Evolutionary conservation across 2,888 invertebrate species (phyloP).

Genomic region (Drosophila prolongata): DNA sequence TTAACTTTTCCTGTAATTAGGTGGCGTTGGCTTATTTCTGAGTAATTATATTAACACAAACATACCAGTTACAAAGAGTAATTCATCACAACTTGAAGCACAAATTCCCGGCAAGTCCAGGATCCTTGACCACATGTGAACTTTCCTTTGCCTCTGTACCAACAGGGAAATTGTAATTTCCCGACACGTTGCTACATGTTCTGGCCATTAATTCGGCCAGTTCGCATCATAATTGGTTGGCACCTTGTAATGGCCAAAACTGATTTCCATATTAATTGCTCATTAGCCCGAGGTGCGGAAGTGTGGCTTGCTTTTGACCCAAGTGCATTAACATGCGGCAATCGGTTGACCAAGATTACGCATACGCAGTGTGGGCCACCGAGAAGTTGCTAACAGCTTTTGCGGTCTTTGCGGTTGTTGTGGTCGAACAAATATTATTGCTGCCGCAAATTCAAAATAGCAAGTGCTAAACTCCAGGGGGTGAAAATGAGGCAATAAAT

Average conservation of each 20-base stretch:
- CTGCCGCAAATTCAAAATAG: slow-evolving; percentile 48
- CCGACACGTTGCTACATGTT: slow-evolving; percentile 38
- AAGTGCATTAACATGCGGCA: slow-evolving; percentile 44
- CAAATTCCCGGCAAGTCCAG: neutral
- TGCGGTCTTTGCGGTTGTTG: slow-evolving; percentile 15
- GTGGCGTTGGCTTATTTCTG: neutral
- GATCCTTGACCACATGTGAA: neutral
- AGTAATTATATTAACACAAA: neutral
- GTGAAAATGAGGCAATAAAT: slow-evolving; percentile 51
- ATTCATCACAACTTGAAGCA: neutral
- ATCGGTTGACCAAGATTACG: slow-evolving; percentile 37
- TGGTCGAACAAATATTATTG: slow-evolving; percentile 29
- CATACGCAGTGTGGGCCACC: slow-evolving; percentile 26
- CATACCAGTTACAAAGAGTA: neutral
- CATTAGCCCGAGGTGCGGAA: slow-evolving; percentile 40
- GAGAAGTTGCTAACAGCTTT: slow-evolving; percentile 10
- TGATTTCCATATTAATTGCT: slow-evolving; percentile 78
- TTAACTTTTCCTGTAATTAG: neutral
- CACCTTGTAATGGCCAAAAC: slow-evolving; percentile 37
- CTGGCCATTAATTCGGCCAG: slow-evolving; percentile 54
- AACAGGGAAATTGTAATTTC: slow-evolving; percentile 12
- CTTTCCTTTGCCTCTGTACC: neutral
- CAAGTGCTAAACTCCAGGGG: slow-evolving; percentile 36
- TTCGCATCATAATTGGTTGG: slow-evolving; percentile 50
- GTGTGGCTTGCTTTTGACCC: slow-evolving; percentile 11